Base-by-base conservation (phyloP, 2,888 invertebrate species). In the Thereva unica region DNA sequence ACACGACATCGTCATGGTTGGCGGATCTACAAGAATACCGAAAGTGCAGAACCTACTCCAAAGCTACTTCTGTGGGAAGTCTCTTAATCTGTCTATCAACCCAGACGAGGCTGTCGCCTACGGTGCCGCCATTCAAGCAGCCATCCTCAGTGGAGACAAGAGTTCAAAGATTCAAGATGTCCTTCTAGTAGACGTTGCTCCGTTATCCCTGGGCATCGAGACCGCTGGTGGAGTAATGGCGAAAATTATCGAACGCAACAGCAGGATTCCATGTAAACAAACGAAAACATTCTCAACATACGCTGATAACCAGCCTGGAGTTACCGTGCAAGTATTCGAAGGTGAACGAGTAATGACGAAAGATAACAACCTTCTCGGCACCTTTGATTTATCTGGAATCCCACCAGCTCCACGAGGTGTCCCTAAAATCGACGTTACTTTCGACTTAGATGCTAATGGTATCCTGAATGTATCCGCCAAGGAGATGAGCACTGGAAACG, bases 371-470 rank as follows among this genome's bases (percentile, higher is more conserved):
- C 84, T 94, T 52, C 86, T 98, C 70, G 97, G 97, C 66, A 97
- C 93, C 78, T 98, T 98, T 81, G 94, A 97, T 80, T 85, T 98
- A 63, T 91, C 92, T 5, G 96, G 96, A 42, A 97, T 97, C 76
- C 95, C 97, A 1, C 96, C 97, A n/a, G 93, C 92, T 77, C 97
- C 89, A 67, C 91, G 87, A 71, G 97, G 89, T 77, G 95, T 89
- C 71, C 95, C 88, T 70, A 93, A 87, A 81, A 95, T 88, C 82
- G 96, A 92, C 77, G 91, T 92, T 35, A 92, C 91, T 49, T 92
- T 92, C 77, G 80, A 80, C 55, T 86, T 90, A 76, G 96, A 97
- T 76, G 95, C 95, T 54, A 96, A 98, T 80, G 97, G 97, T 76
- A 97, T 97, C 80, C 83, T 98, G 69, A 93, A 93, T 77, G 94